Base-by-base conservation (phyloP, 64 coral and sea anemone species). In the Astreopora myriophthalma region DNA sequence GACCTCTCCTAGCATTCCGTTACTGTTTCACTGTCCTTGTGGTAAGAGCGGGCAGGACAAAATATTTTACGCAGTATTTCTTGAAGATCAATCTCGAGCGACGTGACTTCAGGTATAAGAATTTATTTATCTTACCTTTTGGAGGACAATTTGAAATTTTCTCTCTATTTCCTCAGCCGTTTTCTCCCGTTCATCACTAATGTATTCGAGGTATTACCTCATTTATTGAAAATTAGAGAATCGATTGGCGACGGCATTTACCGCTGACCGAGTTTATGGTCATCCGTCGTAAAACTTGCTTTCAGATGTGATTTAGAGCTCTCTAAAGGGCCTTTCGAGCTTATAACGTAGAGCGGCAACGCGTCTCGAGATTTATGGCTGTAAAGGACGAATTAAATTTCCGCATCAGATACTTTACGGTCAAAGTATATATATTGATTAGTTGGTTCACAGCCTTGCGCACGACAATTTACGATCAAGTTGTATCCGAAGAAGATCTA, bases 171-270 rank as follows among this genome's bases (percentile, higher is more conserved):
- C 34, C 31, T 63, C 32, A 29, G 6, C 11, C 20, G 1, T 33
- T 57, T 63, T 33, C 55, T 51, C 25, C 26, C 29, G 78, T 36
- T 52, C 78, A 82, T 62, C 62, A 82, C 29, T 82, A 82, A 82
- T 82, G 35, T n/a, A 14, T 22, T 19, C 14, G 17, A 32, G 11
- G 48, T 32, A 82, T 82, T 82, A 82, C 51, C 78, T 82, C 78
- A 82, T 82, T 82, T 35, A 28, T 17, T 37, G 78, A 82, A 22
- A 62, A 82, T 82, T 57, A 63, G 52, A 35, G 78, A 82, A 62
- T 62, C 78, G n/a, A n/a, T n/a, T n/a, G n/a, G n/a, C n/a, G 29
- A 82, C 32, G 22, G 20, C 30, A 24, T 61, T 19, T 36, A 63
- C 78, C 78, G 78, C 78, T 82, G 78, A 35, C 78, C 78, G 24